Conservation (phyloP, 2,888 invertebrate species). For the Eremobia ochroleuca region DNA sequence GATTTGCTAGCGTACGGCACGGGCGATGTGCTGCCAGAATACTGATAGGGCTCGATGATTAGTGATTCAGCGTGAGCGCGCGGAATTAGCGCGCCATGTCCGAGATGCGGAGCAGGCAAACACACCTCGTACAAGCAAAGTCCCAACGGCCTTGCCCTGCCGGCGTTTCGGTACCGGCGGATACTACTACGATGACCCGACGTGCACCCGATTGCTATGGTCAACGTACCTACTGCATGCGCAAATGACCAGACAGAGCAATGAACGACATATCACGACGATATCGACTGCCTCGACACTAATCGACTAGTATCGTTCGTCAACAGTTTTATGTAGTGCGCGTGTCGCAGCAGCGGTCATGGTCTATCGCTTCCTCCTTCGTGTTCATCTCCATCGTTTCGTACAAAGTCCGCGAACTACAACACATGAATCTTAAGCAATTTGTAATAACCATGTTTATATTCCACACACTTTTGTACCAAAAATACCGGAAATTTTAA, state of each 20-base stretch:
- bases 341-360: slow-evolving; percentile 55
- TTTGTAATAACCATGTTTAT: slow-evolving; percentile 66
- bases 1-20: slow-evolving; percentile 82
- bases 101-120: slow-evolving; percentile 80
- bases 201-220: slow-evolving; percentile 20
- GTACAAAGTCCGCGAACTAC: slow-evolving; percentile 66
- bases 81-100: slow-evolving; percentile 87
- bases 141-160: slow-evolving; percentile 61
- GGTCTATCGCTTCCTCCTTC: slow-evolving; percentile 71
- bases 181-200: slow-evolving; percentile 21
- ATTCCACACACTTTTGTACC: slow-evolving; percentile 67
- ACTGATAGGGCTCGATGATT: slow-evolving; percentile 84
- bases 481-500: slow-evolving; percentile 70
- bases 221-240: slow-evolving; percentile 23
- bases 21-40: slow-evolving; percentile 79
- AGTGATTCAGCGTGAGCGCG: slow-evolving; percentile 84
- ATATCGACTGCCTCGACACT: slow-evolving; percentile 40
- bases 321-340: slow-evolving; percentile 67
- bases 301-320: slow-evolving; percentile 54
- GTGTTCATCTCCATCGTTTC: slow-evolving; percentile 68
- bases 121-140: slow-evolving; percentile 58
- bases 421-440: slow-evolving; percentile 70
- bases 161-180: slow-evolving; percentile 45
- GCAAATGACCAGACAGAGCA: slow-evolving; percentile 60
- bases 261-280: slow-evolving; percentile 56